A percentile compares a stretch with the other conserved stretches of the same genome.
These are phyloP conservation scores for Campoletis raptor DNA, from an alignment of 2,888 invertebrate species.

Conservation along the genomic window DNA sequence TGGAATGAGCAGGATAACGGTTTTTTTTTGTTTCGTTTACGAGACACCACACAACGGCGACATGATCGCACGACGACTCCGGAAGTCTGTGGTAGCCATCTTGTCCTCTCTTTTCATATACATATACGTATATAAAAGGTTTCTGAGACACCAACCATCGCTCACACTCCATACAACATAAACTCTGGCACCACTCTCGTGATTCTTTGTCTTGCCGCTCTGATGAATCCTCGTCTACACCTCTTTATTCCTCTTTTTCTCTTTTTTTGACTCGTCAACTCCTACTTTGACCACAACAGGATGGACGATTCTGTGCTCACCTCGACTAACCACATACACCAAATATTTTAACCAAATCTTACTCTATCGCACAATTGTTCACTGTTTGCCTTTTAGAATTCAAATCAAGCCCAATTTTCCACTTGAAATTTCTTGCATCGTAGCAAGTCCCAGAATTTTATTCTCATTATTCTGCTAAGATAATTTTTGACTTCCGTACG, in stretches of 20 bases:
- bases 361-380: constrained; percentile 4
- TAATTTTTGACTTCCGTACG: not conserved
- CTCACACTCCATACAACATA: constrained; percentile 66
- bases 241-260: constrained; percentile 53
- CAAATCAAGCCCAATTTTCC: not conserved
- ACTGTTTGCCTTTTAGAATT: constrained; percentile 7
- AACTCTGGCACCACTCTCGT: constrained; percentile 69
- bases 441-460: not conserved
- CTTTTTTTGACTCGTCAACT: constrained; percentile 64
- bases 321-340: constrained; percentile 28
- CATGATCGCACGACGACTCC: constrained; percentile 65
- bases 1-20: constrained; percentile 46
- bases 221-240: constrained; percentile 71
- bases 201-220: constrained; percentile 80
- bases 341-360: constrained; percentile 16
- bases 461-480: not conserved
- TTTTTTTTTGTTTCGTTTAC: constrained; percentile 58
- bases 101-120: constrained; percentile 61
- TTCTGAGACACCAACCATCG: constrained; percentile 60
- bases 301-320: constrained; percentile 53
- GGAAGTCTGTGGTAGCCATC: constrained; percentile 74
- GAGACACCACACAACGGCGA: constrained; percentile 51
- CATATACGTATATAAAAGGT: constrained; percentile 36
- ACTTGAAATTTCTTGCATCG: not conserved
- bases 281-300: constrained; percentile 60